Conservation (phyloP, 2,797 vertebrate species). For the Phrynocephalus forsythii region DNA sequence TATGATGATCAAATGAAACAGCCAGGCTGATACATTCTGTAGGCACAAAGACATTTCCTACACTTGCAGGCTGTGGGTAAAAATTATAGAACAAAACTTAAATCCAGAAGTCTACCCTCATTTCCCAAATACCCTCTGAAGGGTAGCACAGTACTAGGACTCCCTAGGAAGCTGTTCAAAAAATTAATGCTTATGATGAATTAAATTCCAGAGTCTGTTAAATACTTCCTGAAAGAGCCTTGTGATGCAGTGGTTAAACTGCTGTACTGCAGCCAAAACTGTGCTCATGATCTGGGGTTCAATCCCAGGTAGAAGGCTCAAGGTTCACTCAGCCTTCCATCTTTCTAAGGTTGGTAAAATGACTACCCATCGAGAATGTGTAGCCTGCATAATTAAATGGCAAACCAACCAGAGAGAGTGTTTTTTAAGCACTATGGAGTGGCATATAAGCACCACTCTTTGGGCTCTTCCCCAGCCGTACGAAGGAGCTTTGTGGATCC, state of each 20-base stretch:
- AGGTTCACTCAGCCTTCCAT: not conserved
- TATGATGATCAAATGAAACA: slow-evolving; percentile 18
- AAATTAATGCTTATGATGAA: slow-evolving; percentile 7
- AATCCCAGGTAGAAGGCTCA: too few relatives aligned
- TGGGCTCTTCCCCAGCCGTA: too few relatives aligned
- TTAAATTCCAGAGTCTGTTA: not conserved
- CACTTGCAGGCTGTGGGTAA: not conserved
- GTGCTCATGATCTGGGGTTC: too few relatives aligned
- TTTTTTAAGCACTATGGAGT: too few relatives aligned
- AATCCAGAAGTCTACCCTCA: not conserved
- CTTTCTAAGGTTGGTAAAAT: too few relatives aligned
- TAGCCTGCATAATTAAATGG: too few relatives aligned
- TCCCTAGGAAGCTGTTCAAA: slow-evolving; percentile 13
- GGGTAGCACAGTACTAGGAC: not conserved
- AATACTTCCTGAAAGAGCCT: not conserved
- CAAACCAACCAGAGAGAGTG: too few relatives aligned
- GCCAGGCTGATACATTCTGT: slow-evolving; percentile 30
- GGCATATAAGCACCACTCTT: too few relatives aligned
- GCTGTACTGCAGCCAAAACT: too few relatives aligned
- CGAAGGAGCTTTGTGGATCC: not conserved
- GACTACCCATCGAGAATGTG: too few relatives aligned
- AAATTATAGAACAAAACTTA: not conserved
- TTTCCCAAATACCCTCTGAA: not conserved
- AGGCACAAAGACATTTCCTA: not conserved
- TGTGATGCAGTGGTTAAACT: too few relatives aligned